Evolutionary conservation across 92 coral and sea anemone genomes (phyloP).

Genomic region (Diadumene lineata): DNA sequence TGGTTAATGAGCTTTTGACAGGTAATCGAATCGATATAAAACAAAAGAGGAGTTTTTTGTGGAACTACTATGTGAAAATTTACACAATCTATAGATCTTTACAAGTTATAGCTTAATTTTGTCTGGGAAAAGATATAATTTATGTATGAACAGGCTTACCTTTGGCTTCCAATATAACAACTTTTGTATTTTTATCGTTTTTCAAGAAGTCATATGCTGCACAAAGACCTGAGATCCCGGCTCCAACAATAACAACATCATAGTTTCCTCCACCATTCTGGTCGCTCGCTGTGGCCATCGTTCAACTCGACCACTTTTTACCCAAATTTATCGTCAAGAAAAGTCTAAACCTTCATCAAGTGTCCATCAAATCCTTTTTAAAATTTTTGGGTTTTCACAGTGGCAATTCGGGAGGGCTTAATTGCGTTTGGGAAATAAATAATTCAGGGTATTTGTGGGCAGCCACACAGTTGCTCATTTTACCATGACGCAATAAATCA

Average conservation of each 20-base stretch:
- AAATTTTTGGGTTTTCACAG: background rate
- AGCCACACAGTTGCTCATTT: slow-evolving; percentile 6
- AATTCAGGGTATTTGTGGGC: too few relatives aligned
- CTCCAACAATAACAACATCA: slow-evolving; percentile 87
- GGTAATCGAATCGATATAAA: too few relatives aligned
- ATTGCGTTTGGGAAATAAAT: background rate
- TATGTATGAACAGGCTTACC: slow-evolving; percentile 36
- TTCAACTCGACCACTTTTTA: background rate
- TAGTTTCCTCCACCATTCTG: slow-evolving; percentile 8
- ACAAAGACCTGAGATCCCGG: slow-evolving; percentile 89
- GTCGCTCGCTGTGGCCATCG: slow-evolving; percentile 43
- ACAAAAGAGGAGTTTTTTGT: too few relatives aligned
- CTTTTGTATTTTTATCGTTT: slow-evolving; percentile 46
- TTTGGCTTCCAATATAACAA: slow-evolving; percentile 87
- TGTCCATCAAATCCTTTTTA: background rate
- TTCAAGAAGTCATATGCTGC: slow-evolving; percentile 82
- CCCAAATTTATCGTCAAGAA: background rate
- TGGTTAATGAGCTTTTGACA: too few relatives aligned
- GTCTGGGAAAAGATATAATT: background rate
- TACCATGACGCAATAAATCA: background rate
- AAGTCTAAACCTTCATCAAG: background rate
- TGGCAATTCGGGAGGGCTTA: background rate
- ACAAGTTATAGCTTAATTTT: too few relatives aligned
- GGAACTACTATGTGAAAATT: too few relatives aligned
- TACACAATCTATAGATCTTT: too few relatives aligned